Evolutionary conservation across 2,113 vertebrate genomes (phyloP).

Genomic region (Xerus inauris): DNA sequence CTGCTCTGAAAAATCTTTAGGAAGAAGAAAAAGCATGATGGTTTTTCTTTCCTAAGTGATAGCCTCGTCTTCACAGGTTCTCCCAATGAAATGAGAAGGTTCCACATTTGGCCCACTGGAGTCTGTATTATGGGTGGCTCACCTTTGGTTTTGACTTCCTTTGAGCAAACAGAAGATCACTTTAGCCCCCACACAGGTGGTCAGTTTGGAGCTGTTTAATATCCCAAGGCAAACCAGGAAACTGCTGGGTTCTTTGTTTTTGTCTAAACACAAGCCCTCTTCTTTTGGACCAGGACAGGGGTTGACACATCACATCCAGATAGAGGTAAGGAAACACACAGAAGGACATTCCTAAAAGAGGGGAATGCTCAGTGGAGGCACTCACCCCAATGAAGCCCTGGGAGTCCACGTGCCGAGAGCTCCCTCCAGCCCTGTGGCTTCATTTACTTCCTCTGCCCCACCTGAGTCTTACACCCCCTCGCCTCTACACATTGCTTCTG

Average conservation of each 20-base stretch:
- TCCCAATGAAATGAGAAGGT: constrained; percentile 66
- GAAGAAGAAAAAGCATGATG: constrained; percentile 35
- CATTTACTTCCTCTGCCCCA: background rate
- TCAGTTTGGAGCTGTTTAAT: background rate
- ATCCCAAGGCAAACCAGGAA: background rate
- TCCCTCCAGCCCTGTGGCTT: background rate
- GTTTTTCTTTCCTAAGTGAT: constrained; percentile 58
- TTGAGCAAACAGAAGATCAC: background rate
- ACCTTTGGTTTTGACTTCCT: background rate
- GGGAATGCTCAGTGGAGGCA: background rate
- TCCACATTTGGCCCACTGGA: background rate
- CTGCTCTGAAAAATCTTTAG: constrained; percentile 79
- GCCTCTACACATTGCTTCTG: background rate
- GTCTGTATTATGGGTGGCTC: background rate
- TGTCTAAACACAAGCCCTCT: background rate
- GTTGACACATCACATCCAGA: background rate
- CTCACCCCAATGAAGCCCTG: background rate
- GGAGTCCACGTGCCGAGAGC: rapidly evolving
- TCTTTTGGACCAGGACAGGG: background rate
- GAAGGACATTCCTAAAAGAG: background rate
- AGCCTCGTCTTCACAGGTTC: constrained; percentile 53
- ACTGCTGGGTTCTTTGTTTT: background rate
- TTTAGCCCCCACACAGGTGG: background rate
- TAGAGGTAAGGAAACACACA: rapidly evolving
- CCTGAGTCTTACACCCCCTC: background rate